Base-by-base conservation (phyloP, 2,888 invertebrate genomes). In the Aphidius colemani region DNA sequence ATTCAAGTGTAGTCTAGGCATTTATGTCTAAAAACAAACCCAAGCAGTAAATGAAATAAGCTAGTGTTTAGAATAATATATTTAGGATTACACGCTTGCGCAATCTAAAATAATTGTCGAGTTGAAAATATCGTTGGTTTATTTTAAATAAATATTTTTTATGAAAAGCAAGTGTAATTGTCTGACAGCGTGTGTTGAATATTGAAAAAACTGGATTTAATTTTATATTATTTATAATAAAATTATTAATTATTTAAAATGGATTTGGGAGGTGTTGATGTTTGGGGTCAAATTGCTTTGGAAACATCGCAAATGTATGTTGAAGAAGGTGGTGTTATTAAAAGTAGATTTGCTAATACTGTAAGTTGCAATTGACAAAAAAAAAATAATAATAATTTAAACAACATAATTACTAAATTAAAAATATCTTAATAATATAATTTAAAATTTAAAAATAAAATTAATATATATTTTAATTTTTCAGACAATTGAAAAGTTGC, bases 401-500 rank as follows among this genome's bases (percentile, higher is more conserved):
- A 3, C 7, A 61, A 50, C 40, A 8, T 1, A 18, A 57, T 39
- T 39, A 53, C 4, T 9, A 10, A n/a, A 6, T 18, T 18, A 57
- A 30, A 9, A 5, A 43, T 56, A 8, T 7, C 2, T 18, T 6
- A 43, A 44, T n/a, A 44, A 1, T 49, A 3, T 50, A 11, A 40
- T 10, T 50, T 50, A 7, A 43, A 8, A 40, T 3, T 1, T n/a
- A 43, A 40, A 9, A 13, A 7, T 6, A 18, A 53, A 61, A 46
- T 49, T 39, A 55, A 1, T 7, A 53, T 61, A 8, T 44, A 39
- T 44, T n/a, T 69, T 63, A 71, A 67, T 72, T 68, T 86, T 87
- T 43, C 86, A 96, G 95, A 96, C 95, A 6, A 95, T 96, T 79
- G 96, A 96, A 82, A 96, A 97, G 82, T 86, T 99, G 46, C 98